A percentile compares a stretch with the other conserved stretches of the same genome.
Conservation (phyloP, 2,113 vertebrate genomes). For the Ammodramus savannarum region DNA sequence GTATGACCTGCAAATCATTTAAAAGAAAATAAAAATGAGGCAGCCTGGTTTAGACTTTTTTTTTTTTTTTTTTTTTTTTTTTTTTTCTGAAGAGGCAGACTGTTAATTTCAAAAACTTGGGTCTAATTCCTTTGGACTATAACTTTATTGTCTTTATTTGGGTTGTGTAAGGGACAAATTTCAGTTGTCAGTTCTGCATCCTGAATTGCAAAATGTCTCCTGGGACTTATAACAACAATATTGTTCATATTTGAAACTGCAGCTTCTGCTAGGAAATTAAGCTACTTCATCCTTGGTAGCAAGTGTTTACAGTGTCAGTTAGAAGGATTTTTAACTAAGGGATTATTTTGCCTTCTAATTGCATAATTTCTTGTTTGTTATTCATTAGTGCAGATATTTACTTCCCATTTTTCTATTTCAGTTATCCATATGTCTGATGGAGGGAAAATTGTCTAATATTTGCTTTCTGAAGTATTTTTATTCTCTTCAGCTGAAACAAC, state of each 20-base stretch:
- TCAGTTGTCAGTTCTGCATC: neutral
- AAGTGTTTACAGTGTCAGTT: neutral
- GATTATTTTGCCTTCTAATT: constrained; percentile 22
- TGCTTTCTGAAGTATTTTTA: constrained; percentile 33
- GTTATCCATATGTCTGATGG: neutral
- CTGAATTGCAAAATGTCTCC: constrained; percentile 22
- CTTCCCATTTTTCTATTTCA: constrained; percentile 28
- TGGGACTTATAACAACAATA: neutral
- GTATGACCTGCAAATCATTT: neutral
- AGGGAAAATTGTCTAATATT: constrained; percentile 18
- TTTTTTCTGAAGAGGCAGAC: neutral
- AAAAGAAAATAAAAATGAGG: neutral
- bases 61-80: no score
- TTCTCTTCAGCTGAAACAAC: neutral
- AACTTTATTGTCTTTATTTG: neutral
- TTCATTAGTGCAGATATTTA: constrained; percentile 30
- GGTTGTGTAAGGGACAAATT: neutral
- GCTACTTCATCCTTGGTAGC: constrained; percentile 14
- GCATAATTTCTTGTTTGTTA: constrained; percentile 15
- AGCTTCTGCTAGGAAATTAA: constrained; percentile 19
- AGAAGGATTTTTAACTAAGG: constrained; percentile 7
- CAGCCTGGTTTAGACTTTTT: neutral
- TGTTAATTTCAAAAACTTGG: neutral
- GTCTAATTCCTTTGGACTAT: neutral
- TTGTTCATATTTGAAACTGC: constrained; percentile 17